A percentile compares a stretch with the other conserved stretches of the same genome.
Evolutionary conservation across 1,140 invertebrate genomes (phyloP).

Genomic region (Temnothorax curvispinosus): DNA sequence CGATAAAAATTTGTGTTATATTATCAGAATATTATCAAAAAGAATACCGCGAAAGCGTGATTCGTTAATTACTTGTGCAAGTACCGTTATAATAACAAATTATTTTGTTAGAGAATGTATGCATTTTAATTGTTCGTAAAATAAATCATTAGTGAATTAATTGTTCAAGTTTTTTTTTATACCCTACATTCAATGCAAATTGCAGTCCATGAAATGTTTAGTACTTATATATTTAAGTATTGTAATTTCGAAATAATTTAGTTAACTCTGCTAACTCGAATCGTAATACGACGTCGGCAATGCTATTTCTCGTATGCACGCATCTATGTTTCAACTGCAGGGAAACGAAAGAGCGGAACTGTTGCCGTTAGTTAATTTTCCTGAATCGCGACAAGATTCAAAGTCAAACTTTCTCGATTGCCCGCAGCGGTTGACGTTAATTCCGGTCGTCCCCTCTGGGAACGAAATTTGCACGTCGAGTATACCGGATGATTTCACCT

Average conservation of each 20-base stretch:
- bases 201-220: not conserved
- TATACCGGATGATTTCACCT: constrained; percentile 58
- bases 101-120: not conserved
- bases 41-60: not conserved
- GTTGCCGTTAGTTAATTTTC: constrained; percentile 63
- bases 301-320: constrained; percentile 13
- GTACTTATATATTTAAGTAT: not conserved
- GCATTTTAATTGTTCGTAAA: not conserved
- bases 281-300: constrained; percentile 2
- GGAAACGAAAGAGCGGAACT: constrained; percentile 52
- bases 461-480: constrained; percentile 56
- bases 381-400: constrained; percentile 63
- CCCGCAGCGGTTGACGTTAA: constrained; percentile 64
- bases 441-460: constrained; percentile 52
- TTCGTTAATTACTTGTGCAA: not conserved
- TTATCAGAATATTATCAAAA: not conserved
- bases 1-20: not conserved
- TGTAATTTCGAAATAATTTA: constrained; percentile 33
- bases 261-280: not conserved
- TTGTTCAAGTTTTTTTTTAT: not conserved
- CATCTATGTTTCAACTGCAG: constrained; percentile 17
- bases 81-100: not conserved
- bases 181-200: not conserved
- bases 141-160: not conserved
- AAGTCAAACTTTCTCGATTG: constrained; percentile 71